A percentile compares a stretch with the other conserved stretches of the same genome.
These are phyloP conservation scores for Cyphomyrmex costatus DNA, from an alignment of 1,140 invertebrate species.

Conservation along the genomic window DNA sequence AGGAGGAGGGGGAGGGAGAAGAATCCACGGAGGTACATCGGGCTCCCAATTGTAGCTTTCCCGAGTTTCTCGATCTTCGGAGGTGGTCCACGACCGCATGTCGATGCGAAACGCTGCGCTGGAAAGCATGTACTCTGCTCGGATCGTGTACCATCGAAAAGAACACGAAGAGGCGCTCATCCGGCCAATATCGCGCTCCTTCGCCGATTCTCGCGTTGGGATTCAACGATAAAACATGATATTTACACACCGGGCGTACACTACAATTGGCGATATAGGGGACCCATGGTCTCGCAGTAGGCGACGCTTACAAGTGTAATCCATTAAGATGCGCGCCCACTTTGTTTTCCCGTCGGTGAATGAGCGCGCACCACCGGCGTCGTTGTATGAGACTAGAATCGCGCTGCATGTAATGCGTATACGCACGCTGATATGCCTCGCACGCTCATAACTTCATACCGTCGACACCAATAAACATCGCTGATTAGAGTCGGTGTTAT, in stretches of 20 bases:
- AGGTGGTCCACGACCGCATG: conserved; percentile 31
- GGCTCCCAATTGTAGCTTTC: conserved; percentile 37
- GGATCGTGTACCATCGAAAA: conserved; percentile 29
- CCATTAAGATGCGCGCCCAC: conserved; percentile 79
- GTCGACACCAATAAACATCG: neutral
- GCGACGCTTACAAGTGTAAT: conserved; percentile 81
- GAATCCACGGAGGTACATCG: neutral
- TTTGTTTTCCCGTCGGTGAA: conserved; percentile 70
- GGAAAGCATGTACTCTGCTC: conserved; percentile 33
- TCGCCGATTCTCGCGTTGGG: conserved; percentile 51
- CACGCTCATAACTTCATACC: conserved; percentile 1
- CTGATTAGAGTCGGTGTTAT: conserved; percentile 15
- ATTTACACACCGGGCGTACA: conserved; percentile 79
- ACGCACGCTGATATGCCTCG: conserved; percentile 22
- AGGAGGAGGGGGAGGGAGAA: too few species aligned
- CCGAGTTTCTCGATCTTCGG: conserved; percentile 27
- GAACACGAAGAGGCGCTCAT: conserved; percentile 46
- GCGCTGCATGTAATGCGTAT: neutral
- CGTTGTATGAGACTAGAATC: conserved; percentile 19
- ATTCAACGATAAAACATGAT: conserved; percentile 75
- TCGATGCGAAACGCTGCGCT: conserved; percentile 33
- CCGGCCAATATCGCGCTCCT: conserved; percentile 30
- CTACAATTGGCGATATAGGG: conserved; percentile 80
- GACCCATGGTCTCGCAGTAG: conserved; percentile 67
- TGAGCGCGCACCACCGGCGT: conserved; percentile 28